A percentile compares a stretch with the other conserved stretches of the same genome.
These are phyloP conservation scores for Sarcophaga bullata DNA, from an alignment of 1,140 invertebrate species.

Conservation along the genomic window DNA sequence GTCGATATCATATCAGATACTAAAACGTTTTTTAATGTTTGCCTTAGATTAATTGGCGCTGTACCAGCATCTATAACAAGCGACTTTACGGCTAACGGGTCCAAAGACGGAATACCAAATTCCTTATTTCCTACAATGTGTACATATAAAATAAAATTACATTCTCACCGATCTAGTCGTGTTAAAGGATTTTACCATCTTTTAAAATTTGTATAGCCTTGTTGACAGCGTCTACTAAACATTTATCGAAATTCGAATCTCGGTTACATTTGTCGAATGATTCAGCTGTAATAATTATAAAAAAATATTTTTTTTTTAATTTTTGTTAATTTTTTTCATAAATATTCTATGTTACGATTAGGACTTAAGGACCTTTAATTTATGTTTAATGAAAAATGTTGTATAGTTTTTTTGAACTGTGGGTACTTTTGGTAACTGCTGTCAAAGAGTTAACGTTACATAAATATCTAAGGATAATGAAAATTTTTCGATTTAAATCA, in stretches of 20 bases:
- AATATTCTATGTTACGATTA: no score
- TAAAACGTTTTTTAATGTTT: slow-evolving; percentile 69
- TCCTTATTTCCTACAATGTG: slow-evolving; percentile 58
- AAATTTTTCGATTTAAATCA: no score
- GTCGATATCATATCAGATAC: slow-evolving; percentile 68
- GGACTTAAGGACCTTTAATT: no score
- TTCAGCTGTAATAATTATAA: slow-evolving; percentile 22
- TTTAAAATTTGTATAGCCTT: slow-evolving; percentile 58
- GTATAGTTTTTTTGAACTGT: no score
- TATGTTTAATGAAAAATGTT: no score
- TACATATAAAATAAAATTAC: neutral
- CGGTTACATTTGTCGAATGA: slow-evolving; percentile 56
- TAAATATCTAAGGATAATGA: no score
- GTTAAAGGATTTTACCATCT: slow-evolving; percentile 48
- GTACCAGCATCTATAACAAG: slow-evolving; percentile 62
- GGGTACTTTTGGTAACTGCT: no score
- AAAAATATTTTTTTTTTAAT: neutral
- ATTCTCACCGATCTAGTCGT: neutral
- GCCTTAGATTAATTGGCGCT: slow-evolving; percentile 68
- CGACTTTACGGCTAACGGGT: slow-evolving; percentile 63
- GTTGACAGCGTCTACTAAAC: slow-evolving; percentile 62
- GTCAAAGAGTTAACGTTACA: no score
- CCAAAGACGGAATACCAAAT: slow-evolving; percentile 62
- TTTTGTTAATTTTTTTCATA: no score
- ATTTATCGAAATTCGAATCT: slow-evolving; percentile 63